Conservation (phyloP, 2,113 vertebrate genomes). For the Struthidea cinerea region DNA sequence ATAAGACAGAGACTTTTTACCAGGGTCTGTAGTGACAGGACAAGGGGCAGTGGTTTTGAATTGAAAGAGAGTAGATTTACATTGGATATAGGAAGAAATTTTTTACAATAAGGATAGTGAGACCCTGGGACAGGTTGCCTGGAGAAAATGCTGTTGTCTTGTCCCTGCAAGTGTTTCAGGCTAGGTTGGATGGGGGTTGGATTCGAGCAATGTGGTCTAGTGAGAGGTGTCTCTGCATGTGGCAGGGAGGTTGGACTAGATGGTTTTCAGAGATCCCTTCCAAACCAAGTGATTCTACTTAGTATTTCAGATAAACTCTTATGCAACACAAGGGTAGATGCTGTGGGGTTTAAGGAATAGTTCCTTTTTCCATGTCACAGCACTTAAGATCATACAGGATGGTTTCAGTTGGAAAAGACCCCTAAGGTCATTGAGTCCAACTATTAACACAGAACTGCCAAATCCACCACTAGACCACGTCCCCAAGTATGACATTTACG, state of each 20-base stretch:
- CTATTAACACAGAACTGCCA: not conserved
- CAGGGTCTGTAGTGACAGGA: not conserved
- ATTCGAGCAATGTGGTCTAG: not conserved
- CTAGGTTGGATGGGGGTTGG: not conserved
- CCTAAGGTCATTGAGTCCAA: not conserved
- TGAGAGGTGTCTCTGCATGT: not conserved
- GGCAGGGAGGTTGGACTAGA: not conserved
- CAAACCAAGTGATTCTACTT: not conserved
- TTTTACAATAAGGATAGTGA: not conserved
- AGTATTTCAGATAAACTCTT: not conserved
- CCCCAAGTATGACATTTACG: not conserved
- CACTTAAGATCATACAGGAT: not conserved
- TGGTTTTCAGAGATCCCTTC: not conserved
- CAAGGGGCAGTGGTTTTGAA: not conserved
- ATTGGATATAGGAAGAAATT: not conserved
- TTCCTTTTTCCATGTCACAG: not conserved
- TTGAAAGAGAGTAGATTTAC: not conserved
- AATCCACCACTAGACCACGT: not conserved
- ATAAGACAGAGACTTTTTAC: not conserved
- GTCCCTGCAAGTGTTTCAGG: not conserved
- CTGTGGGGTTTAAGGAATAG: not conserved
- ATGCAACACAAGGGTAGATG: not conserved
- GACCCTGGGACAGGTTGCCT: not conserved
- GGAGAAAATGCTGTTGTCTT: not conserved
- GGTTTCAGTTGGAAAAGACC: not conserved